Percentiles rank a stretch among this genome's conserved stretches.
Evolutionary conservation across 2,113 vertebrate genomes (phyloP).

Genomic region (Sitta europaea): DNA sequence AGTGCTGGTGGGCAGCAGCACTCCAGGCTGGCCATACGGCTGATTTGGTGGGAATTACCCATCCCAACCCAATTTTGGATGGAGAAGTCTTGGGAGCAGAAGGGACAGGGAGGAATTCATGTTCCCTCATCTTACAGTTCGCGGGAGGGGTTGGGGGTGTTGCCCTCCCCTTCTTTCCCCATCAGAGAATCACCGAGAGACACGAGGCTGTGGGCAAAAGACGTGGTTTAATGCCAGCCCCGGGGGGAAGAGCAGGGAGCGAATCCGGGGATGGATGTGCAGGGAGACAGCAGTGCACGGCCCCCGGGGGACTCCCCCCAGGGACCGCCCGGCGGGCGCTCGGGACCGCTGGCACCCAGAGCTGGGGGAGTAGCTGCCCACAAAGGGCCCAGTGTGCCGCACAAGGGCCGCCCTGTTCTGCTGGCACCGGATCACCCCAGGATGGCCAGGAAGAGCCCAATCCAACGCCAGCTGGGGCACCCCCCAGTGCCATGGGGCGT

Average conservation of each 20-base stretch:
- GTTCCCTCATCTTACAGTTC: background rate
- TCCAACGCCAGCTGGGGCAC: background rate
- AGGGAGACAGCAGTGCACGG: background rate
- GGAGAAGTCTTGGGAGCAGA: background rate
- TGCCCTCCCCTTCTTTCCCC: background rate
- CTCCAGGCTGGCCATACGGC: rapidly evolving
- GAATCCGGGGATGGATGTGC: rapidly evolving
- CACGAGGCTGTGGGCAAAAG: background rate
- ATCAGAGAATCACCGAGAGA: rapidly evolving
- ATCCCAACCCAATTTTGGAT: background rate
- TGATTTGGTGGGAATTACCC: background rate
- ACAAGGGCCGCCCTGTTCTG: constrained; percentile 20
- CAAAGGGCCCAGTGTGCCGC: background rate
- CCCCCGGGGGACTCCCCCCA: background rate
- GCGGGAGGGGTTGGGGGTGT: rapidly evolving
- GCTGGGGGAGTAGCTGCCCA: background rate
- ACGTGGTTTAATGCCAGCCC: background rate
- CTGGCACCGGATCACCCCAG: background rate
- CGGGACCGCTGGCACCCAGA: background rate
- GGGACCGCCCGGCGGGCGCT: background rate
- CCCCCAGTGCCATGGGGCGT: rapidly evolving
- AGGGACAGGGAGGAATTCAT: rapidly evolving
- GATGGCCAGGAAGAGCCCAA: background rate
- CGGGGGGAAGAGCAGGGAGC: rapidly evolving
- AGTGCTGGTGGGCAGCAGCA: rapidly evolving